A percentile compares a stretch with the other conserved stretches of the same genome.
Conservation (phyloP, 2,797 vertebrate species). For the Phoxinus dragarum region DNA sequence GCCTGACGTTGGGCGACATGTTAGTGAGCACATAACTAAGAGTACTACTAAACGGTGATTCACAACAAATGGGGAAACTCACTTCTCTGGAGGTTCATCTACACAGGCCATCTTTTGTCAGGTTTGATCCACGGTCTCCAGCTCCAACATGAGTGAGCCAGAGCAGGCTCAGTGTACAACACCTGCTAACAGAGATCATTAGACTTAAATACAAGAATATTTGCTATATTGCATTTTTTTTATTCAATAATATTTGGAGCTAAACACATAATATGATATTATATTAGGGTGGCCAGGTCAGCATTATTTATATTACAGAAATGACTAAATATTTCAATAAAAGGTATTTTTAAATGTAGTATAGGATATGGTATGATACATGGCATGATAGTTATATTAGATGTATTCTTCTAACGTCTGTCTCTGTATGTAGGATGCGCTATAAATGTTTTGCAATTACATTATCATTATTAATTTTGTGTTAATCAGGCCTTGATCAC, state of each 20-base stretch:
- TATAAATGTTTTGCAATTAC: not conserved
- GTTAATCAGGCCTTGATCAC: not conserved
- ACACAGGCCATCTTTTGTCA: slow-evolving; percentile 66
- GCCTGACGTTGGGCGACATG: slow-evolving; percentile 64
- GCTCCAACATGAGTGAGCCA: slow-evolving; percentile 61
- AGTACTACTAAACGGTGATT: not conserved
- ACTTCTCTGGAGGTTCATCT: slow-evolving; percentile 79
- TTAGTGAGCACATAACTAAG: not conserved
- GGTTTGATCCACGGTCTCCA: slow-evolving; percentile 42
- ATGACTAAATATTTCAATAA: not conserved
- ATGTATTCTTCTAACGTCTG: not conserved
- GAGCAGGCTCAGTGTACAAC: slow-evolving; percentile 17
- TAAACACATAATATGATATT: no score
- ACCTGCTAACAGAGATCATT: slow-evolving; percentile 9
- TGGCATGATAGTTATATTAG: not conserved
- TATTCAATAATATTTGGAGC: not conserved
- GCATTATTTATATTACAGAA: not conserved
- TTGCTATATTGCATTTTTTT: not conserved
- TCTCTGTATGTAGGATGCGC: not conserved
- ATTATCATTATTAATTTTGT: not conserved
- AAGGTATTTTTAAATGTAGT: not conserved
- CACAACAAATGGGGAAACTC: slow-evolving; percentile 41
- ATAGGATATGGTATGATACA: not conserved
- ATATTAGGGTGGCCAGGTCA: not conserved
- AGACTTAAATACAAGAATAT: not conserved